A percentile compares a stretch with the other conserved stretches of the same genome.
Evolutionary conservation across 2,113 vertebrate genomes (phyloP).

Genomic region (Emydura subglobosa): DNA sequence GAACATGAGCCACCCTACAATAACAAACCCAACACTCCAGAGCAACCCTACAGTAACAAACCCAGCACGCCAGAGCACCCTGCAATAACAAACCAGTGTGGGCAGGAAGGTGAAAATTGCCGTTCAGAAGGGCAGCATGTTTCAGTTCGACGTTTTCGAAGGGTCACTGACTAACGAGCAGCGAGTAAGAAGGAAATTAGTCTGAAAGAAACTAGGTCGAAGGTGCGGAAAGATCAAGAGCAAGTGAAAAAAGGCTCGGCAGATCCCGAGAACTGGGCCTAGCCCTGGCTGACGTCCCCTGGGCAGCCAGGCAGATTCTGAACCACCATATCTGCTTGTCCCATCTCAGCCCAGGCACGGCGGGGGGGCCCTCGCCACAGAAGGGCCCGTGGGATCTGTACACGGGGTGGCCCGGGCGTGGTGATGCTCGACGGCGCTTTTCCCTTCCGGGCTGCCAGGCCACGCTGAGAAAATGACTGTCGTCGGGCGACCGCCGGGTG

Average conservation of each 20-base stretch:
- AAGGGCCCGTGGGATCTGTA: too few relatives aligned
- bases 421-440: fast-evolving
- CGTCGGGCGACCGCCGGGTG: too few relatives aligned
- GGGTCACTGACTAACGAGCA: not conserved
- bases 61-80: too few relatives aligned
- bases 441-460: too few relatives aligned
- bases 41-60: not conserved
- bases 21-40: too few relatives aligned
- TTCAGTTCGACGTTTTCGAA: not conserved
- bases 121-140: not conserved
- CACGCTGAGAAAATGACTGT: not conserved
- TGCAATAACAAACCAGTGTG: not conserved
- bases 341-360: not conserved
- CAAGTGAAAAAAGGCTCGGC: too few relatives aligned
- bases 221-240: too few relatives aligned
- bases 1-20: not conserved
- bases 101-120: not conserved
- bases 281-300: too few relatives aligned
- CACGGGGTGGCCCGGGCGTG: too few relatives aligned
- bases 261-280: too few relatives aligned
- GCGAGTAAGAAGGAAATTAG: not conserved
- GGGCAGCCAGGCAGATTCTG: too few relatives aligned
- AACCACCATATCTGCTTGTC: not conserved
- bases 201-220: not conserved
- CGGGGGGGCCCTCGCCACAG: too few relatives aligned